A percentile compares a stretch with the other conserved stretches of the same genome.
Conservation (phyloP, 2,113 vertebrate species). For the Rhabdornis inornatus region DNA sequence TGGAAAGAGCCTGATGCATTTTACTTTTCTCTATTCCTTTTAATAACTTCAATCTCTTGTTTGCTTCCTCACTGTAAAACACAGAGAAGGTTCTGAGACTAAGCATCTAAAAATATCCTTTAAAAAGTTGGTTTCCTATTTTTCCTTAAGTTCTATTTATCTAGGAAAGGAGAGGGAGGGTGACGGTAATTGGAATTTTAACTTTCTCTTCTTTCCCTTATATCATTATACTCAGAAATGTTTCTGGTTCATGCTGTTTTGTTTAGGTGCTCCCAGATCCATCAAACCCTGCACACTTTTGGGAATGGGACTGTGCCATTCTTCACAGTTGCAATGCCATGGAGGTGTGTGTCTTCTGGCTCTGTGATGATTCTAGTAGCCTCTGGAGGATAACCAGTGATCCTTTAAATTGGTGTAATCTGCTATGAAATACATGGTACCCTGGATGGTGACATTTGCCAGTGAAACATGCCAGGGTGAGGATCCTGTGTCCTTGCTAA, state of each 20-base stretch:
- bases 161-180: neutral
- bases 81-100: neutral
- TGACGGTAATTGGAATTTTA: neutral
- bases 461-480: neutral
- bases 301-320: too few relatives aligned
- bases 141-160: neutral
- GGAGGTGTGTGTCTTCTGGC: accelerated
- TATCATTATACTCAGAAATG: neutral
- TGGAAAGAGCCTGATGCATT: neutral
- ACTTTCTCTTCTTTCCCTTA: neutral
- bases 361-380: neutral
- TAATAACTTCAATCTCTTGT: neutral
- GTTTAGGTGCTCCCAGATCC: neutral
- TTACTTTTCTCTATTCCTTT: neutral
- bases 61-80: neutral
- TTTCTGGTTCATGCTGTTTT: neutral
- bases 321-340: neutral
- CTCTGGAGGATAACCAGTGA: neutral
- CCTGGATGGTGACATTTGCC: neutral
- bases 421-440: neutral
- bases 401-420: neutral
- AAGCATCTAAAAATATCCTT: neutral
- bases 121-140: neutral
- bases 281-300: neutral
- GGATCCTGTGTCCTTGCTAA: neutral